phyloP scores from a whole-genome alignment of 2,888 invertebrate species.

The Heliconius hortense region DNA sequence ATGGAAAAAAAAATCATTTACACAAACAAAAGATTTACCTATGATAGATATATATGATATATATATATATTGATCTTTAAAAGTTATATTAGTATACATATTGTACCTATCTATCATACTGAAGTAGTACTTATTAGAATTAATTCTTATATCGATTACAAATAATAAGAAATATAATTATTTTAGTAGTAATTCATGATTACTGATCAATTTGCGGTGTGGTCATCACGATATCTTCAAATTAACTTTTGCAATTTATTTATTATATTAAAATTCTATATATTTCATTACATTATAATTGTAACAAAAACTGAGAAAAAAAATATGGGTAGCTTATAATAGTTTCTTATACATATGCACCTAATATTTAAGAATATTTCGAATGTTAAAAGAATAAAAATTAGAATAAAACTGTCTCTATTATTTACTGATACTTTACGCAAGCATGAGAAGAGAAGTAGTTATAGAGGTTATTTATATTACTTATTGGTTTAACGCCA shows the following conservation, averaged over 20 bases:
- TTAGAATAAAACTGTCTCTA: no score
- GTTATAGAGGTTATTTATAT: no score
- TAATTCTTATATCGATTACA: neutral
- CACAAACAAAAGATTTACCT: neutral
- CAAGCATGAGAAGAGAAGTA: no score
- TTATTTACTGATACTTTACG: no score
- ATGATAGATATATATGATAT: no score
- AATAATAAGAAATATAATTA: conserved; percentile 1
- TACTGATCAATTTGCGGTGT: neutral
- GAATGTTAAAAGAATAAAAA: neutral
- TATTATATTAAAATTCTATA: neutral
- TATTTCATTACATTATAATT: neutral
- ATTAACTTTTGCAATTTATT: conserved; percentile 1
- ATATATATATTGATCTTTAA: no score
- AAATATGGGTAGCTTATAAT: neutral
- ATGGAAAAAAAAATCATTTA: neutral
- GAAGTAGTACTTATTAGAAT: neutral
- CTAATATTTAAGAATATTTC: no score
- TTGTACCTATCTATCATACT: no score
- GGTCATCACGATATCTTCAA: conserved; percentile 2
- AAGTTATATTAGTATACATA: neutral
- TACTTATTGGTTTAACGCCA: no score
- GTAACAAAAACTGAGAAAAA: neutral
- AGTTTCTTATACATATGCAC: neutral
- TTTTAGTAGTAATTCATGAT: neutral